Base-by-base conservation (phyloP, 92 coral and sea anemone genomes). In the Micromussa lordhowensis region DNA sequence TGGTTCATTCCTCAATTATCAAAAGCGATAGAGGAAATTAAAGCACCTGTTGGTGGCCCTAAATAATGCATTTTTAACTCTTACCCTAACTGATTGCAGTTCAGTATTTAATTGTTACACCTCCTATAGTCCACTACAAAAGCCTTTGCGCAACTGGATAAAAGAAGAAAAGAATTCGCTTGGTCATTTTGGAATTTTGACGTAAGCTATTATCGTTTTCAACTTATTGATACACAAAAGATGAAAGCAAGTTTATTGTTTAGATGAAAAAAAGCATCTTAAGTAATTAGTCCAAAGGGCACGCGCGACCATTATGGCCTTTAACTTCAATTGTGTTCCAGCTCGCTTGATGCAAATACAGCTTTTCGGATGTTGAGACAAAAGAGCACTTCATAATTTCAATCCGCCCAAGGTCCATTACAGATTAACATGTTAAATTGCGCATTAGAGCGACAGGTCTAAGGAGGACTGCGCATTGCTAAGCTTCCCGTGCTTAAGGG, bases 181-280 rank as follows among this genome's bases (percentile, higher is more conserved):
- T 77, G 59, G 48, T 85, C 88, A 64, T 76, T 76, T 85, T 28
- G 76, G 40, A 28, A 64, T 40, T 68, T 19, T 86, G 89, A 86
- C 83, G 89, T 68, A 86, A 64, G 51, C 51, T 28, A 44, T 48
- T 12, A 59, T 70, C 83, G 29, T 86, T 64, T n/a, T 14, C 64
- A 31, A 58, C 71, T 74, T 74, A 75, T 85, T 85, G 44, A 58
- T 21, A 68, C 75, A 86, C 75, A 86, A 86, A 59, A 40, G 83
- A 53, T 61, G 1, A 36, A 31, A 30, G 82, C 63, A 5, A 80
- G 64, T 57, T 31, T 51, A 74, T 84, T 57, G 81, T 74, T 84
- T 28, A 17, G 55, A 84, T 24, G 54, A 12, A 44, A 84, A n/a
- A 59, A 24, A 34, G 64, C 51, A 54, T 73, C 55, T 44, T 24